Evolutionary conservation across 2,888 invertebrate species (phyloP), one percentile per base, ranked within the genome.

Genomic region (Hypena proboscidalis): DNA sequence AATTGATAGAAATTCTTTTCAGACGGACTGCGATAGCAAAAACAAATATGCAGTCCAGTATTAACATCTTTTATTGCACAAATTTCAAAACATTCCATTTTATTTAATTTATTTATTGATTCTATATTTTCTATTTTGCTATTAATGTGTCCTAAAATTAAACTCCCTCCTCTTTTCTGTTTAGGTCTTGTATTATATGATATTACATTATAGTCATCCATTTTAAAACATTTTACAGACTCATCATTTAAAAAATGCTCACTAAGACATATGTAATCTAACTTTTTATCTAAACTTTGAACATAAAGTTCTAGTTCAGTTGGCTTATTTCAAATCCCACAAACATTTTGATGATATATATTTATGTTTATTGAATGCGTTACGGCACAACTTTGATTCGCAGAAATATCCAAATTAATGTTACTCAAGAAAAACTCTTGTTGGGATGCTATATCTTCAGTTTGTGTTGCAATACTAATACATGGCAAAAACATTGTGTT

Each of bases 261-360:
- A 1, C 10, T 20, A 6, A 31, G 3, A 20, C 31, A 31, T 1
- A 31, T n/a, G 17, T 20, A 31, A 11, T 20, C 20, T 3, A 20
- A 3, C 2, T 1, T 20, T 6, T 10, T n/a, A n/a, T n/a, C 10
- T 4, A 20, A 9, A 1, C 7, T 3, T 8, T 7, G 2, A 1
- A 31, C 9, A 17, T 20, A 31, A 6, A 31, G 11, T 11, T 31
- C 31, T 4, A 31, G 11, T 6, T 31, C 31, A 31, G 19, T n/a
- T 6, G 10, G 6, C 20, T 20, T 31, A 11, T 20, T 20, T 2
- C 20, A 10, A 7, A 31, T 20, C 3, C 31, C 31, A 20, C 31
- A 31, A 4, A 20, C 3, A 9, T 31, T 31, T 7, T 31, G 31
- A 31, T 31, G 20, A 20, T 7, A 31, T 1, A 31, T 11, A 3